Evolutionary conservation across 1,140 invertebrate species (phyloP), one percentile per base, ranked within the genome.

Genomic region (Caenorhabditis briggsae): DNA sequence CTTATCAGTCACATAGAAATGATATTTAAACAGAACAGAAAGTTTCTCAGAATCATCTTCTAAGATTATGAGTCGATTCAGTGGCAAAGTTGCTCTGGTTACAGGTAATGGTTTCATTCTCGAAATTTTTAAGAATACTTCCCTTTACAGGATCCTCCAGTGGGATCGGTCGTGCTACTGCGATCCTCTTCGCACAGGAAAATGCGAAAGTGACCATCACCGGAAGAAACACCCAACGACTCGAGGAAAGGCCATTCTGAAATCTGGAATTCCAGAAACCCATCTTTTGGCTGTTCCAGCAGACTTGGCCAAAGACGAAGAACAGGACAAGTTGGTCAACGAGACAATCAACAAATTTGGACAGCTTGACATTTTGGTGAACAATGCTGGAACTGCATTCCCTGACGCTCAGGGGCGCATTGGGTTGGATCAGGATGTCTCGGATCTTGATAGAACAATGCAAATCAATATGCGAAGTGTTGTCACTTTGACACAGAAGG

Each of bases 191-290:
- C 16, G 9, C 50, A 2, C 50, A 53, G 16, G 16, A 53, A 53
- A 5, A 5, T 33, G 16, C 50, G 1, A 53, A 53, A 12, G 9
- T 53, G 50, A 53, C 9, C 16, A 16, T 53, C 16, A 53, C 84
- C 3, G 33, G 20, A 23, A 85, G 96, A 96, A 82, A 96, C 96
- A 1, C 96, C 95, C 92, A 96, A 95, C 56, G 96, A 33, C 33
- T 33, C 33, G 33, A 33, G 33, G 33, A 33, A 33, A 33, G 33
- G 33, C 33, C 33, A 33, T 33, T 33, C 33, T 33, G 33, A 33
- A 33, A 33, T 33, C 33, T 33, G 33, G 3, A 96, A 1, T 83
- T 18, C 84, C 70, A 12, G 56, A 55, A 18, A 12, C 5, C 5
- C 12, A 53, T 7, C 56, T 89, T 48, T 74, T 83, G 14, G 16